Evolutionary conservation across 1,140 invertebrate species (phyloP).

Genomic region (Oncopodura yosiiana): DNA sequence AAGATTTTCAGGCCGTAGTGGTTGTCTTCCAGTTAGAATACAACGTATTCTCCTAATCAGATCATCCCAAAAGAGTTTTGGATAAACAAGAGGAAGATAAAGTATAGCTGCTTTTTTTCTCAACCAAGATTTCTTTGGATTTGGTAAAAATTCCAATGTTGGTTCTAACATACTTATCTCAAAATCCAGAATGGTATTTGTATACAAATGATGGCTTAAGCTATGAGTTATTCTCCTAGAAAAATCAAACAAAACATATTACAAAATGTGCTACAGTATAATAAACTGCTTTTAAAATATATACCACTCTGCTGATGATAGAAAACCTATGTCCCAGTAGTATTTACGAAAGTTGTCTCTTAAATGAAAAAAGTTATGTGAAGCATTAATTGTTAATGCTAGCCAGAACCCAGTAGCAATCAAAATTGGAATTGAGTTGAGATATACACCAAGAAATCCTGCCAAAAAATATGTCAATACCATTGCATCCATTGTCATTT

Average conservation of each 20-base stretch:
- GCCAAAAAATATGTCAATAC: slow-evolving; percentile 20
- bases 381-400: slow-evolving; percentile 47
- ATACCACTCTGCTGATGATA: slow-evolving; percentile 62
- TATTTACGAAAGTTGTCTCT: slow-evolving; percentile 72
- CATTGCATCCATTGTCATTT: slow-evolving; percentile 33
- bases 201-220: background rate
- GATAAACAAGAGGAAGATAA: slow-evolving; percentile 46
- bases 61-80: slow-evolving; percentile 40
- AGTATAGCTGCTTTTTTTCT: slow-evolving; percentile 43
- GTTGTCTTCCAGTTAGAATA: slow-evolving; percentile 18
- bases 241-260: background rate
- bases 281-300: slow-evolving; percentile 65
- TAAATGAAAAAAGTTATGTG: slow-evolving; percentile 75
- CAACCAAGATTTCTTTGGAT: slow-evolving; percentile 41
- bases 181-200: slow-evolving; percentile 45
- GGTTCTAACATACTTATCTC: slow-evolving; percentile 63
- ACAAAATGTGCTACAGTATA: slow-evolving; percentile 7
- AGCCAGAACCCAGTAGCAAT: slow-evolving; percentile 47
- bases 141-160: slow-evolving; percentile 55
- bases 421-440: background rate
- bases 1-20: slow-evolving; percentile 27
- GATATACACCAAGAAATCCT: background rate
- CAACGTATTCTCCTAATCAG: slow-evolving; percentile 35
- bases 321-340: slow-evolving; percentile 59
- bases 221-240: background rate